These are phyloP conservation scores for Ctena decussata DNA, from an alignment of 2,888 invertebrate species.

Conservation along the genomic window DNA sequence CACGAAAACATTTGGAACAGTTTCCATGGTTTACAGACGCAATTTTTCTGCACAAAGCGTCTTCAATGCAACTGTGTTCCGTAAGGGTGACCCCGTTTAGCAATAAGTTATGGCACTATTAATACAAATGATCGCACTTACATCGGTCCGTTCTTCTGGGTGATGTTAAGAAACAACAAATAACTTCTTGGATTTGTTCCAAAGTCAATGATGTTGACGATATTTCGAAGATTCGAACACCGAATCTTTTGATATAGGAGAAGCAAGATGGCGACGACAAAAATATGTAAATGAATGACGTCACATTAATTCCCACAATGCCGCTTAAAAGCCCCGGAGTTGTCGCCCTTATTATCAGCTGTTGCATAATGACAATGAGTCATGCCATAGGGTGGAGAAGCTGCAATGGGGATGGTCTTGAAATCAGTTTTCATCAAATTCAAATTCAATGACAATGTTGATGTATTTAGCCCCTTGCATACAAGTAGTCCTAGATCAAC, in stretches of 20 bases:
- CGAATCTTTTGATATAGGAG: slow-evolving; percentile 62
- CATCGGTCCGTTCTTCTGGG: slow-evolving; percentile 85
- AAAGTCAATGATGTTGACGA: slow-evolving; percentile 76
- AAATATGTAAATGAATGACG: slow-evolving; percentile 85
- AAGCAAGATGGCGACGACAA: slow-evolving; percentile 83
- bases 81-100: too few species aligned
- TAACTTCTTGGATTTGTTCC: slow-evolving; percentile 66
- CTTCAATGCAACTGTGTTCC: too few species aligned
- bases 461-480: too few species aligned
- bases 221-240: slow-evolving; percentile 74
- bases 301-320: slow-evolving; percentile 78
- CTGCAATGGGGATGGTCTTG: too few species aligned
- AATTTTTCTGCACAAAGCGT: slow-evolving; percentile 10
- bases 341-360: too few species aligned
- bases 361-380: too few species aligned
- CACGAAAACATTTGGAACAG: background rate
- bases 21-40: slow-evolving; percentile 27
- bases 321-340: too few species aligned
- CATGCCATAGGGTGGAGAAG: too few species aligned
- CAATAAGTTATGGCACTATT: background rate
- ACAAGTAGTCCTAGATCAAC: too few species aligned
- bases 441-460: too few species aligned
- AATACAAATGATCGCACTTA: slow-evolving; percentile 71
- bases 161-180: slow-evolving; percentile 75
- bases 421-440: too few species aligned